A percentile compares a stretch with the other conserved stretches of the same genome.
Conservation (phyloP, 2,888 invertebrate genomes). For the Flexamia atlantica region DNA sequence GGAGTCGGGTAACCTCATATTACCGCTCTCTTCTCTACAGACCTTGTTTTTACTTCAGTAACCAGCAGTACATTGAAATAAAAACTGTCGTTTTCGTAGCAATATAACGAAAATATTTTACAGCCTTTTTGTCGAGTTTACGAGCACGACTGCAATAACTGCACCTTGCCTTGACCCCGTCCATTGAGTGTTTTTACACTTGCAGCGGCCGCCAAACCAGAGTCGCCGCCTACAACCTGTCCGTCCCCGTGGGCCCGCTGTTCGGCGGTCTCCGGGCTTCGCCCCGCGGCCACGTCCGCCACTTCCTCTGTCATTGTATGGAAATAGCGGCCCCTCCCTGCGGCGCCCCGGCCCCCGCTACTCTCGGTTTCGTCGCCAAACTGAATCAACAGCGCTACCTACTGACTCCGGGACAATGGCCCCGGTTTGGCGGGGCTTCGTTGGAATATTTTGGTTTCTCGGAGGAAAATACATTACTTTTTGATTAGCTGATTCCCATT, state of each 20-base stretch:
- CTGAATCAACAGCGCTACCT: conserved; percentile 15
- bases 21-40: too few relatives aligned
- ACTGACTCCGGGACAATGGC: not conserved
- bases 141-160: too few relatives aligned
- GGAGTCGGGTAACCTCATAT: too few relatives aligned
- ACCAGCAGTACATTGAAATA: too few relatives aligned
- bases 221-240: conserved; percentile 7
- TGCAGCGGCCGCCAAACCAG: not conserved
- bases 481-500: too few relatives aligned
- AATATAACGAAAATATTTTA: too few relatives aligned
- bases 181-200: not conserved
- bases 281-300: not conserved
- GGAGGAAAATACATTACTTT: too few relatives aligned
- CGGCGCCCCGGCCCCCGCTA: conserved; percentile 5
- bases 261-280: conserved; percentile 11
- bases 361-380: conserved; percentile 22
- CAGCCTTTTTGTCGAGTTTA: too few relatives aligned
- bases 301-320: conserved; percentile 56
- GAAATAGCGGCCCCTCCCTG: conserved; percentile 51
- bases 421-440: not conserved
- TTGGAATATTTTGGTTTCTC: too few relatives aligned
- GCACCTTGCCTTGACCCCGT: too few relatives aligned
- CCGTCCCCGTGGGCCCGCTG: not conserved
- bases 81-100: too few relatives aligned
- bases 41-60: too few relatives aligned